Percentiles rank a stretch among this genome's conserved stretches.
Conservation (phyloP, 1,140 invertebrate species). For the Euura lappo region DNA sequence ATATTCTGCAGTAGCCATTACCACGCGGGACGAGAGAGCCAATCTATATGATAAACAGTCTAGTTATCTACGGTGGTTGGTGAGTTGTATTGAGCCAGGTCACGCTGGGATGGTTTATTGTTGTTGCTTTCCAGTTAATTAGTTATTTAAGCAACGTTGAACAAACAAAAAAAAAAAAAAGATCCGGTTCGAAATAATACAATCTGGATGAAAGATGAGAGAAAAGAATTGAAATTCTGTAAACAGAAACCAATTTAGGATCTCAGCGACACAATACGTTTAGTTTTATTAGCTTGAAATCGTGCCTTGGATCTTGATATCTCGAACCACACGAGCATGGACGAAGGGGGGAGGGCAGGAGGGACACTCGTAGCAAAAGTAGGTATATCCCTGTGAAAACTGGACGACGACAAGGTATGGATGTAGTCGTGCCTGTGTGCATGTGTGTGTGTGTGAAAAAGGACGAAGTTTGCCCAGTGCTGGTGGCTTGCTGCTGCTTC, state of each 20-base stretch:
- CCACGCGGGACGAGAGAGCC: constrained; percentile 28
- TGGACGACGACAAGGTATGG: neutral
- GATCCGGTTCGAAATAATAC: too few species aligned
- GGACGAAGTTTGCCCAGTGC: neutral
- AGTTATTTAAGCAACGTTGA: constrained; percentile 30
- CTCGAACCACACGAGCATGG: neutral
- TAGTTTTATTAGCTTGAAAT: constrained; percentile 7
- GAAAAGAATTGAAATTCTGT: neutral
- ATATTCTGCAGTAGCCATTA: neutral
- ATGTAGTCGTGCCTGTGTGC: neutral
- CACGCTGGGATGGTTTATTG: constrained; percentile 27
- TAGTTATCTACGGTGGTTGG: constrained; percentile 28
- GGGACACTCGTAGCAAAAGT: neutral
- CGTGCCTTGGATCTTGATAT: constrained; percentile 4
- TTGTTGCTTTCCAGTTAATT: too few species aligned
- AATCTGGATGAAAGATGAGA: too few species aligned
- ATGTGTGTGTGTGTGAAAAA: neutral
- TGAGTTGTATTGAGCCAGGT: constrained; percentile 20
- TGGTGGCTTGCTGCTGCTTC: neutral
- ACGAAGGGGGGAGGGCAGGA: neutral
- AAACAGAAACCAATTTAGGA: constrained; percentile 5
- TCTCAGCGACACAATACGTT: constrained; percentile 4
- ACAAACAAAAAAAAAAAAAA: constrained; percentile 24
- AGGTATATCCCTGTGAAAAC: neutral
- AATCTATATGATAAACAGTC: constrained; percentile 58